A percentile compares a stretch with the other conserved stretches of the same genome.
phyloP scores from a whole-genome alignment of 2,113 vertebrate species.

The Prionailurus bengalensis region DNA sequence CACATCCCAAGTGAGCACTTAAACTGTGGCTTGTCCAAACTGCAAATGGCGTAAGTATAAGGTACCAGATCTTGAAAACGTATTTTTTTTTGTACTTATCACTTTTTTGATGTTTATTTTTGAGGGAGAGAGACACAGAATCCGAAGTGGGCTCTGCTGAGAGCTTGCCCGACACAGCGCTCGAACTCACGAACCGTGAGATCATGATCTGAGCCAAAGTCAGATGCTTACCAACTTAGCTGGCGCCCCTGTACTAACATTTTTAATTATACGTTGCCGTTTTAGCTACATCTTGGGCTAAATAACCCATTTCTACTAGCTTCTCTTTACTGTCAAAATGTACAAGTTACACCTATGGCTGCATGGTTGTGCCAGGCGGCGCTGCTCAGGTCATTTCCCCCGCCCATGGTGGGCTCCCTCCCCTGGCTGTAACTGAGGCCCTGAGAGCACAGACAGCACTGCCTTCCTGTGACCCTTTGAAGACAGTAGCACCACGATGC shows the following conservation, averaged over 20 bases:
- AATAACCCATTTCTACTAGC: neutral
- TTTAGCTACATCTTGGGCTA: neutral
- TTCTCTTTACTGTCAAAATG: neutral
- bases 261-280: neutral
- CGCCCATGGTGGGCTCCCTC: too few relatives aligned
- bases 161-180: too few relatives aligned
- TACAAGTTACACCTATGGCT: neutral
- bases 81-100: neutral
- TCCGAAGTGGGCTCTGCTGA: too few relatives aligned
- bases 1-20: neutral
- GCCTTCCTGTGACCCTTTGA: neutral
- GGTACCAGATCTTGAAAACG: constrained; percentile 26
- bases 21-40: neutral
- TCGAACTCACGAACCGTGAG: too few relatives aligned
- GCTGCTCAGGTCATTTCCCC: neutral
- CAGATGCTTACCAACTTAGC: too few relatives aligned
- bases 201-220: too few relatives aligned
- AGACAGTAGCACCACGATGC: constrained; percentile 30
- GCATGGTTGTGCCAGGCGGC: neutral
- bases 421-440: neutral
- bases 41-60: neutral
- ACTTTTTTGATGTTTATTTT: too few relatives aligned
- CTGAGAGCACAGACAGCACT: neutral
- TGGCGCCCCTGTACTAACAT: neutral
- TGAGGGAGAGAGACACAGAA: too few relatives aligned